Evolutionary conservation across 2,113 vertebrate species (phyloP), one percentile per base, ranked within the genome.

Genomic region (Potamarius usumacintae): DNA sequence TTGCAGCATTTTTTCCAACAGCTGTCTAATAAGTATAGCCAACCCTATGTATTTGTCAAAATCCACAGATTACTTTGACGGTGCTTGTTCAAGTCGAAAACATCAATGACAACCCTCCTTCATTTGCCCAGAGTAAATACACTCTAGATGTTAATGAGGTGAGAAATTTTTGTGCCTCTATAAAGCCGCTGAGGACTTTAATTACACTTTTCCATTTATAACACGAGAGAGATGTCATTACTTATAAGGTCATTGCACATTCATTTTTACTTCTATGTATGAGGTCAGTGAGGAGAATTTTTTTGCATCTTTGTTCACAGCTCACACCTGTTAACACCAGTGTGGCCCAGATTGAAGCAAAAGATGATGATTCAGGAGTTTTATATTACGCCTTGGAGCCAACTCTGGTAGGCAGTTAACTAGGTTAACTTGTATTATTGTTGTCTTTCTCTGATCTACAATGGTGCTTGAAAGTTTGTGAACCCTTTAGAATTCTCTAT

Each of bases 101-200:
- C 17, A 90, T 95, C 20, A 96, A 96, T 7, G 96, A 96, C 42
- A 95, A 96, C 87, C 91, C 92, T n/a, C 95, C 95, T 0, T 92
- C 91, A 85, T 96, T 96, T 85, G 90, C 78, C 0, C 88, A 94
- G 12, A 93, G 83, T 85, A 91, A 92, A 91, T 95, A 94, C 18
- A 72, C 84, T 0, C 87, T 96, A 12, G 91, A 94, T 1, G 92
- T 95, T 77, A 94, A 94, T 20, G 96, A 96, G 95, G 96, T 96
- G 82, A 93, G 92, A 25, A 25, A 8, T 20, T 25, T 48, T 82
- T 83, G n/a, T 58, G 22, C 25, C 48, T 62, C 48, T 48, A 22
- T 81, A 57, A 77, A 58, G 52, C 7, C 50, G 57, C n/a, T 1
- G 30, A n/a, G 6, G 15, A 15, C 42, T 22, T 0, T 57, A 55